Evolutionary conservation across 2,888 invertebrate genomes (phyloP).

Genomic region (Mongoloraphidia duomilia): DNA sequence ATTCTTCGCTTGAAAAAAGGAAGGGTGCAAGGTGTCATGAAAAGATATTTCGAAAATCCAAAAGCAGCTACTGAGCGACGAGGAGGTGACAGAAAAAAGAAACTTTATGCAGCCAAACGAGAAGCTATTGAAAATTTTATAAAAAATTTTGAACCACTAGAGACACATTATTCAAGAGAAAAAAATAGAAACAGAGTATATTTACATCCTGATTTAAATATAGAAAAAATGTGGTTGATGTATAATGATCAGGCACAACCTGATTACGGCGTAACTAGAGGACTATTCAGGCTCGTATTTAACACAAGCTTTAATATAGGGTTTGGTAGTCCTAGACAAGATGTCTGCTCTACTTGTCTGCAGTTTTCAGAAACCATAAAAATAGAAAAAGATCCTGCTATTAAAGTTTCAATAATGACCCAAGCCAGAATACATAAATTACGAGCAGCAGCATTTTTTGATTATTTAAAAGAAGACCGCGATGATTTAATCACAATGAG

Average conservation of each 20-base stretch:
- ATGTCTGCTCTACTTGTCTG: slow-evolving; percentile 11
- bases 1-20: slow-evolving; percentile 7
- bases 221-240: slow-evolving; percentile 10
- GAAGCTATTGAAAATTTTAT: too few species aligned
- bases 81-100: too few species aligned
- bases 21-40: slow-evolving; percentile 6
- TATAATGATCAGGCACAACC: slow-evolving; percentile 4
- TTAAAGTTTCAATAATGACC: slow-evolving; percentile 6
- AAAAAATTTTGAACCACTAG: slow-evolving; percentile 1
- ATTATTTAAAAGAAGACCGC: slow-evolving; percentile 11
- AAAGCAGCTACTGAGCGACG: slow-evolving; percentile 6
- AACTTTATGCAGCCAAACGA: slow-evolving; percentile 5
- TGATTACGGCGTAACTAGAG: slow-evolving; percentile 5
- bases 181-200: slow-evolving; percentile 9
- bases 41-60: slow-evolving; percentile 5
- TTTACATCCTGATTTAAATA: slow-evolving; percentile 11
- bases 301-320: slow-evolving; percentile 14
- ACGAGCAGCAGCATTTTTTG: too few species aligned
- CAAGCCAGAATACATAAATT: slow-evolving; percentile 13
- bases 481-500: slow-evolving; percentile 13
- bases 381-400: slow-evolving; percentile 1
- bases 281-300: slow-evolving; percentile 12
- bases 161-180: slow-evolving; percentile 17
- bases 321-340: slow-evolving; percentile 9
- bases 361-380: slow-evolving; percentile 3